A percentile compares a stretch with the other conserved stretches of the same genome.
Evolutionary conservation across 1,140 invertebrate genomes (phyloP).

Genomic region (Drosophila suzukii): DNA sequence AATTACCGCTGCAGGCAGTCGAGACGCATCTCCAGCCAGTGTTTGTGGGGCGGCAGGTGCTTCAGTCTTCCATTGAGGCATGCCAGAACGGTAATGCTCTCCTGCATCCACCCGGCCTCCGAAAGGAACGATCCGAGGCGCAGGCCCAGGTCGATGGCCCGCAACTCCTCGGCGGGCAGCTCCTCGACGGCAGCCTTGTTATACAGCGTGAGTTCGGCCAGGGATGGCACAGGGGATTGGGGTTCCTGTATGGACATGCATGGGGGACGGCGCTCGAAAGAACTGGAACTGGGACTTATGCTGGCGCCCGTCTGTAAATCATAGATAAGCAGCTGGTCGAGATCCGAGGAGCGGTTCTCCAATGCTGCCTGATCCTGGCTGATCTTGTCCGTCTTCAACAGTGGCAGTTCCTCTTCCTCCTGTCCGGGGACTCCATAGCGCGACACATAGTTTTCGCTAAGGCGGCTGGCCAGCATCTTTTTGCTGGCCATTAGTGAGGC

Average conservation of each 20-base stretch:
- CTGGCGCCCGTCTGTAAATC: background rate
- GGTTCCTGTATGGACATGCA: background rate
- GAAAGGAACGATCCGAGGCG: slow-evolving; percentile 91
- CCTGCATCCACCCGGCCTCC: slow-evolving; percentile 93
- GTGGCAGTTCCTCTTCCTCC: background rate
- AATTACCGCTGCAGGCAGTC: slow-evolving; percentile 90
- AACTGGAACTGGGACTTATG: too few relatives aligned
- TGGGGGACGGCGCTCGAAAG: background rate
- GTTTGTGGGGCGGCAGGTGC: slow-evolving; percentile 82
- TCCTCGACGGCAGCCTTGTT: slow-evolving; percentile 1
- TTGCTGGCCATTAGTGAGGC: slow-evolving; percentile 85
- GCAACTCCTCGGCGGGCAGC: slow-evolving; percentile 14
- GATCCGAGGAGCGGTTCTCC: background rate
- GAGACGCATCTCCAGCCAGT: slow-evolving; percentile 86
- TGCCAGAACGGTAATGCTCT: slow-evolving; percentile 89
- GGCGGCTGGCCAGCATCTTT: slow-evolving; percentile 58
- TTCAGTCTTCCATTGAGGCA: slow-evolving; percentile 87
- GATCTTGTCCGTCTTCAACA: background rate
- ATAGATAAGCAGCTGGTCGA: slow-evolving; percentile 1
- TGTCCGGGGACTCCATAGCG: slow-evolving; percentile 12
- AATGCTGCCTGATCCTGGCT: too few relatives aligned
- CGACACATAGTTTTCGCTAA: slow-evolving; percentile 52
- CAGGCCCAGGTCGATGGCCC: slow-evolving; percentile 86
- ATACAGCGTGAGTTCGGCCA: slow-evolving; percentile 7
- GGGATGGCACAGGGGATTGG: background rate